Base-by-base conservation (phyloP, 2,113 vertebrate genomes). In the Pollimyrus isidori region DNA sequence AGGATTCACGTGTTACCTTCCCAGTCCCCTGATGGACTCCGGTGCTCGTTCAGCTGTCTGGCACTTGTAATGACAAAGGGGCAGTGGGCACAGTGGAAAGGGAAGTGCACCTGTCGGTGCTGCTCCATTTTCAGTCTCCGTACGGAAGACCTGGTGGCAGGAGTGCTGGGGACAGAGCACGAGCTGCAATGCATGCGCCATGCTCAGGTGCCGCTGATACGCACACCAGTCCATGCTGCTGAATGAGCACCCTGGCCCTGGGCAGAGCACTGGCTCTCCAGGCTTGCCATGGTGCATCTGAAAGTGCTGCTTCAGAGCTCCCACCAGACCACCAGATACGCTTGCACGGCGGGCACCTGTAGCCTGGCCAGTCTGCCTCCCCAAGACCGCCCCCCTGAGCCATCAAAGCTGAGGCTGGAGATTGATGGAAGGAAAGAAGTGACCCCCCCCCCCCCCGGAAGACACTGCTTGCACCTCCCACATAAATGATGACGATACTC, bases 51-150 rank as follows among this genome's bases (percentile, higher is more conserved):
- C 93, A 97, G 95, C 88, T 95, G 92, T 92, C 96, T 96, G 87
- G 94, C 88, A 23, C 94, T 96, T 90, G 96, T 95, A 0, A 96
- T 94, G 90, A 95, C 58, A 26, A 97, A 97, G 91, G 93, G 84
- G 0, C 97, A 97, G 17, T 23, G 93, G 91, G 91, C 4, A 17
- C 97, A 97, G 93, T 96, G 96, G 91, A 97, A 97, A 7, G 97
- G 97, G 90, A 95, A 93, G 91, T 97, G 97, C 69, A 42, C 91
- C 10, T 93, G 94, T 52, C 91, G 90, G 88, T 97, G 97, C 83
- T 91, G 93, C 85, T 97, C 95, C 97, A 97, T 96, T 92, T 35
- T 94, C 96, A 0, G 85, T 92, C 35, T 73, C 93, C 88, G 92
- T 96, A 80, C 92, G 92, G 89, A 97, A 97, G 10, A 96, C 93